Conservation (phyloP, 2,113 vertebrate genomes). For the Datnioides undecimradiatus region DNA sequence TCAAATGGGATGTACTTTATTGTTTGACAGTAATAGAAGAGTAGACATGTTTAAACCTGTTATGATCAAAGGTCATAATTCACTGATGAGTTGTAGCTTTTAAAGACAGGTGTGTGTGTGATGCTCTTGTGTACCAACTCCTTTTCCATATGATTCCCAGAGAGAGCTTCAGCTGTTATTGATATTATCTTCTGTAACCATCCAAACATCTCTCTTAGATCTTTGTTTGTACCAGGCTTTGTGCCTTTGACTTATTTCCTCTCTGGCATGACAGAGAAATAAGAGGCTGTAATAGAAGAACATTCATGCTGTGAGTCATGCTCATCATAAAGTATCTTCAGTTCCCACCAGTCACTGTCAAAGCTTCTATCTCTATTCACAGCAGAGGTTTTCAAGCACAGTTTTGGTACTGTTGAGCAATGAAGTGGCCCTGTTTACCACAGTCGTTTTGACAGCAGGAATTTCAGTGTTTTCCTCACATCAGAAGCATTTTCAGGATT, state of each 20-base stretch:
- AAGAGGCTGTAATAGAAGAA: slow-evolving; percentile 23
- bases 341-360: slow-evolving; percentile 8
- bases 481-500: slow-evolving; percentile 14
- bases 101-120: neutral
- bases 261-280: neutral
- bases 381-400: neutral
- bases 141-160: neutral
- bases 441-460: neutral
- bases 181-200: neutral
- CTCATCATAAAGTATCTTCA: slow-evolving; percentile 22
- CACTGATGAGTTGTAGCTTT: neutral
- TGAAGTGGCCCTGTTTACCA: neutral
- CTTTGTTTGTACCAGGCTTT: neutral
- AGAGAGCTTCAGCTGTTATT: neutral
- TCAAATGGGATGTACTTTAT: neutral
- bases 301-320: slow-evolving; percentile 36
- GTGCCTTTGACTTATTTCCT: slow-evolving; percentile 1
- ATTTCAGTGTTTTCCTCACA: neutral
- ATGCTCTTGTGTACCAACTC: neutral
- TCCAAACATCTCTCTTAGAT: neutral
- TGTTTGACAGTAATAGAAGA: neutral
- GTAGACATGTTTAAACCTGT: neutral
- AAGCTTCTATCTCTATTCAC: neutral
- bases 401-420: neutral
- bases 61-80: neutral